These are phyloP conservation scores for Porites lutea DNA, from an alignment of 64 coral and sea anemone genomes.

Conservation along the genomic window DNA sequence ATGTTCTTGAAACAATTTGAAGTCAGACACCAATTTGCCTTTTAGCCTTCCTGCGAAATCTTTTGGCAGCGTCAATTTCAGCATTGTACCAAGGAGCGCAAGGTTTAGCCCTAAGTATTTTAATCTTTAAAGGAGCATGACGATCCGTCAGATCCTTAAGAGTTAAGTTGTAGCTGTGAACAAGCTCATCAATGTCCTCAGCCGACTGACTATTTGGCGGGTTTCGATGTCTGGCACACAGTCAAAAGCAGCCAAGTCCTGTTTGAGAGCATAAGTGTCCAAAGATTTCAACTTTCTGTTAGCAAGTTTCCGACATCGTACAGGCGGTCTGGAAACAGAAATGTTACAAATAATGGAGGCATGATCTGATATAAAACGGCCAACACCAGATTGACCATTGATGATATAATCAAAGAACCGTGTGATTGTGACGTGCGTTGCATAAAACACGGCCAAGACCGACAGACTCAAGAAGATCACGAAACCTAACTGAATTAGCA, in stretches of 20 bases:
- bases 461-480: no score
- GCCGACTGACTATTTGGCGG: background rate
- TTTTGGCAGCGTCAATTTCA: constrained; percentile 33
- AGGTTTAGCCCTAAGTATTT: background rate
- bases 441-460: no score
- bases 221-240: background rate
- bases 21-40: constrained; percentile 10
- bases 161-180: background rate
- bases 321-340: no score
- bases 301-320: background rate
- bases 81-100: constrained; percentile 31
- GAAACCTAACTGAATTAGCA: no score
- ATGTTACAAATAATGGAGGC: no score
- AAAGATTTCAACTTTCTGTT: constrained; percentile 22
- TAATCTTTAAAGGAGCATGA: constrained; percentile 25
- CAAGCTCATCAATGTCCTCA: background rate
- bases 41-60: constrained; percentile 16
- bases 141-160: background rate
- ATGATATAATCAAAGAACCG: no score
- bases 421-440: no score
- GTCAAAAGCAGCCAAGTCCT: background rate
- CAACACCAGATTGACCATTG: no score
- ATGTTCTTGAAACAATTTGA: constrained; percentile 11
- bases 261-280: background rate
- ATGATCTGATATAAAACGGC: no score